phyloP scores from a whole-genome alignment of 1,140 invertebrate species.

The Aphis craccivora region DNA sequence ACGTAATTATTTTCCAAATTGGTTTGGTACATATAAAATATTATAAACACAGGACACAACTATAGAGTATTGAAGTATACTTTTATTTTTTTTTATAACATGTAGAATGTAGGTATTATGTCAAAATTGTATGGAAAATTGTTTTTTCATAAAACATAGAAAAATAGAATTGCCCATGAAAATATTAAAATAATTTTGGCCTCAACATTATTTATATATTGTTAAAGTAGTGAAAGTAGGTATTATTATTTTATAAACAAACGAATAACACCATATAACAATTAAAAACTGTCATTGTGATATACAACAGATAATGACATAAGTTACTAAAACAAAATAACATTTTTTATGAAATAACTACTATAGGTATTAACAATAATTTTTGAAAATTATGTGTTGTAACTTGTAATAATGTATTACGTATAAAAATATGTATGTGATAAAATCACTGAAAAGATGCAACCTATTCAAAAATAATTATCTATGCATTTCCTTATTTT shows the following conservation, averaged over 20 bases:
- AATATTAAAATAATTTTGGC: too few species aligned
- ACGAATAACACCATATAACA: too few species aligned
- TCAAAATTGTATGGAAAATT: neutral
- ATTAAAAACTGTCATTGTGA: neutral
- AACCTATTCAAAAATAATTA: too few species aligned
- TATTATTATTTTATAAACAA: neutral
- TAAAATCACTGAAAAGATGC: too few species aligned
- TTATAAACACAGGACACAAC: too few species aligned
- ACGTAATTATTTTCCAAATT: neutral
- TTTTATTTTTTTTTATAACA: neutral
- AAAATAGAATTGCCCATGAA: too few species aligned
- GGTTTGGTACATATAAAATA: neutral
- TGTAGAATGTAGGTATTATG: too few species aligned
- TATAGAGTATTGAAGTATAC: too few species aligned
- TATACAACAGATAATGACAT: too few species aligned
- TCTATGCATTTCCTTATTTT: too few species aligned
- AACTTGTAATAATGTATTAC: neutral
- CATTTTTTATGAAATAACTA: neutral
- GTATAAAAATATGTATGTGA: neutral
- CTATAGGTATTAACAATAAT: neutral
- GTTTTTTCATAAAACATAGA: neutral
- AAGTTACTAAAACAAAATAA: neutral
- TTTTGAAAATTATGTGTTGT: neutral
- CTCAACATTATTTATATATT: too few species aligned
- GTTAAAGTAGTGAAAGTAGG: too few species aligned